Conservation (phyloP, 2,888 invertebrate species). For the Platycnemis pennipes region DNA sequence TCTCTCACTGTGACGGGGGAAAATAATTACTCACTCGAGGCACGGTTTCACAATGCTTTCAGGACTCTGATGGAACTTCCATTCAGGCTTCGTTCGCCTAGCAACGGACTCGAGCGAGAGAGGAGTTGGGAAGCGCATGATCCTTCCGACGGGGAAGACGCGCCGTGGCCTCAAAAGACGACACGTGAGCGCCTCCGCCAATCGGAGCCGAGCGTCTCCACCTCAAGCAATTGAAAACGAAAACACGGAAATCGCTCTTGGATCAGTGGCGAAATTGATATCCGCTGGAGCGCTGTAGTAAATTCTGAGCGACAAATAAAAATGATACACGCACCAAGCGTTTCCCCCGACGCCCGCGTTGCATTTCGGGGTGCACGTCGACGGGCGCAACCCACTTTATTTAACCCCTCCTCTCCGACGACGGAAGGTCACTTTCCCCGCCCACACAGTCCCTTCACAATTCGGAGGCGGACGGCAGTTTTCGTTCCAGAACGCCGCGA, state of each 20-base stretch:
- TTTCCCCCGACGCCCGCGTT: background rate
- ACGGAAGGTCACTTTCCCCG: constrained; percentile 14
- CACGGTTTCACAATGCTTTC: constrained; percentile 13
- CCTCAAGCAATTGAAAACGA: background rate
- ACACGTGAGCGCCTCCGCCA: background rate
- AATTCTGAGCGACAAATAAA: background rate
- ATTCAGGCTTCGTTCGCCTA: background rate
- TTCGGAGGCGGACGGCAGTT: background rate
- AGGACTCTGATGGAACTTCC: background rate
- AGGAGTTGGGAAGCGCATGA: background rate
- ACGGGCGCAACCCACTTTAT: background rate
- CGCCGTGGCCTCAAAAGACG: background rate
- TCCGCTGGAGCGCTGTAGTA: background rate
- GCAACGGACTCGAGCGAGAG: background rate
- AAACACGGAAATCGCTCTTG: background rate
- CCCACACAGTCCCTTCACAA: background rate
- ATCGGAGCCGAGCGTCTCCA: background rate
- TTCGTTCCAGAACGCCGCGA: background rate
- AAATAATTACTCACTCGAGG: constrained; percentile 13
- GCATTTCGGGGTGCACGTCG: background rate
- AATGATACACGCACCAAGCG: background rate
- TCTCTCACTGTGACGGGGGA: background rate
- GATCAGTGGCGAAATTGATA: background rate
- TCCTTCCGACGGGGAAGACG: background rate
- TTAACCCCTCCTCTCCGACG: background rate